phyloP scores from a whole-genome alignment of 2,888 invertebrate species.

The Andrena bicolor region DNA sequence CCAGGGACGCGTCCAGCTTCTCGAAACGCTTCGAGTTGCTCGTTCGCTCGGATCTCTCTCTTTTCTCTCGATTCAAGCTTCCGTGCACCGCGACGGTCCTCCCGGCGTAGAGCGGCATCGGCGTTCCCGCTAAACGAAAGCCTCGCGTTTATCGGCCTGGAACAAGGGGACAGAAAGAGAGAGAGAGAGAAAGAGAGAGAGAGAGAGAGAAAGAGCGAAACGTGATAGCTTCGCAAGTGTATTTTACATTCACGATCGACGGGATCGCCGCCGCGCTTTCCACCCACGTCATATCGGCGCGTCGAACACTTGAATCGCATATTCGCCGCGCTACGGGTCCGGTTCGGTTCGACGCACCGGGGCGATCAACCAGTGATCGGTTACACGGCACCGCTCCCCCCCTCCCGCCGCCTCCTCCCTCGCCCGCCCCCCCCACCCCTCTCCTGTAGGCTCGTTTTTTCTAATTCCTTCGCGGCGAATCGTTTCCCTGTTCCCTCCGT shows the following conservation, averaged over 20 bases:
- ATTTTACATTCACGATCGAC: neutral
- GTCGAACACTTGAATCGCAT: too few species aligned
- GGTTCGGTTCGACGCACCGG: slow-evolving; percentile 21
- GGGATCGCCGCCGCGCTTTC: neutral
- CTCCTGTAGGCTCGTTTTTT: neutral
- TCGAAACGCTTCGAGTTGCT: slow-evolving; percentile 58
- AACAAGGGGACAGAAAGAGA: slow-evolving; percentile 13
- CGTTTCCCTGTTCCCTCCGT: slow-evolving; percentile 17
- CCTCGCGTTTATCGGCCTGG: slow-evolving; percentile 3
- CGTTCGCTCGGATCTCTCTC: slow-evolving; percentile 57
- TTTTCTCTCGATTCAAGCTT: slow-evolving; percentile 35
- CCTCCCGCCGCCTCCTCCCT: neutral
- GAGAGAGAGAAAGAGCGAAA: slow-evolving; percentile 6
- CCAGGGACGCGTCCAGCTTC: slow-evolving; percentile 85
- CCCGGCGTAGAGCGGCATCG: slow-evolving; percentile 18
- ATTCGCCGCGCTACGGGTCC: slow-evolving; percentile 3
- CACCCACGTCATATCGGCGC: neutral
- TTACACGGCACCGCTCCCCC: slow-evolving; percentile 9
- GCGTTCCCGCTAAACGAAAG: neutral
- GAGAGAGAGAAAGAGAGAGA: slow-evolving; percentile 17
- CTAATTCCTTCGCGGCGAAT: neutral
- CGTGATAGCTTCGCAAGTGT: neutral
- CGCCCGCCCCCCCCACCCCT: neutral
- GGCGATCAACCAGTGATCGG: slow-evolving; percentile 32
- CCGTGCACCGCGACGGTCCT: slow-evolving; percentile 18